phyloP scores from a whole-genome alignment of 2,888 invertebrate species.

The Petrolisthes cinctipes region DNA sequence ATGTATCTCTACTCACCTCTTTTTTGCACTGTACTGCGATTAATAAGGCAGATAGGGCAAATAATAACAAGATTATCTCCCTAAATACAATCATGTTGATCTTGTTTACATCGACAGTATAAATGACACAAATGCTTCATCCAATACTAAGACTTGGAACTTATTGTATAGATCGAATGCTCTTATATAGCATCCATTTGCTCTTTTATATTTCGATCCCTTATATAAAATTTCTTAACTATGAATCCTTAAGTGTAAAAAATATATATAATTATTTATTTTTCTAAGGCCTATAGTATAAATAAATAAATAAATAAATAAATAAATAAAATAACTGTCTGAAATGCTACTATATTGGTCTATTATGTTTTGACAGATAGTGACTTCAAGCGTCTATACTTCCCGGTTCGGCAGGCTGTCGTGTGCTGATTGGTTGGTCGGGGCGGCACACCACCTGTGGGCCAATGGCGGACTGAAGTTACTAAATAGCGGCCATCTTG shows the following conservation, averaged over 20 bases:
- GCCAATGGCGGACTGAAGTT: background rate
- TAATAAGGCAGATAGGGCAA: conserved; percentile 11
- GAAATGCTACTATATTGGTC: background rate
- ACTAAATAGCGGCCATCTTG: background rate
- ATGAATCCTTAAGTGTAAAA: too few species aligned
- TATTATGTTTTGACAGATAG: background rate
- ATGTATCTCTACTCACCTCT: conserved; percentile 34
- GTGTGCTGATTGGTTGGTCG: conserved; percentile 32
- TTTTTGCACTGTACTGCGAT: conserved; percentile 41
- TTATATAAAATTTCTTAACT: too few species aligned
- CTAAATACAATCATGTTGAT: conserved; percentile 30
- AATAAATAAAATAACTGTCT: too few species aligned
- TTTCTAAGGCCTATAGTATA: too few species aligned
- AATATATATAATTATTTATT: too few species aligned
- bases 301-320: too few species aligned
- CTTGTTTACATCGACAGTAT: conserved; percentile 53
- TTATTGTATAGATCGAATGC: too few species aligned
- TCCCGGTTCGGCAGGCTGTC: conserved; percentile 42
- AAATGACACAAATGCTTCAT: background rate
- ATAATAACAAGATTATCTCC: conserved; percentile 26
- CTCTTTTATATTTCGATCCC: background rate
- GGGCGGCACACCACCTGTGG: background rate
- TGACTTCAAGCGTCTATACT: conserved; percentile 10
- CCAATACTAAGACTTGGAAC: background rate
- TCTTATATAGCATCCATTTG: background rate